phyloP scores from a whole-genome alignment of 1,140 invertebrate species.

The Drosophila eugracilis region DNA sequence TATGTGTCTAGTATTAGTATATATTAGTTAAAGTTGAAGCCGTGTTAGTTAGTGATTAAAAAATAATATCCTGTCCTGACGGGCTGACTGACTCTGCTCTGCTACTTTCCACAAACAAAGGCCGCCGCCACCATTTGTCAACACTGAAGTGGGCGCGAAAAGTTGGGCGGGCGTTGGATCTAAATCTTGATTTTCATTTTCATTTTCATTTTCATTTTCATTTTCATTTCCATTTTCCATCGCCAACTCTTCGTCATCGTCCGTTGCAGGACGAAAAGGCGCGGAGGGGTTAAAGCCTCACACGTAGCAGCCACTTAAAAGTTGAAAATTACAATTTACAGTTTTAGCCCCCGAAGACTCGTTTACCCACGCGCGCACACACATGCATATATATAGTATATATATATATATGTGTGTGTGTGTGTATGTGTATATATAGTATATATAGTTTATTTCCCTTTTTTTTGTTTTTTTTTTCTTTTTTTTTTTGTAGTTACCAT shows the following conservation, averaged over 20 bases:
- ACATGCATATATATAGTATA: constrained; percentile 20
- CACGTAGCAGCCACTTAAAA: constrained; percentile 70
- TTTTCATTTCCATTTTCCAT: too few relatives aligned
- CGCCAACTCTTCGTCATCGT: too few relatives aligned
- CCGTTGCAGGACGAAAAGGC: not conserved
- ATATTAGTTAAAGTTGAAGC: too few relatives aligned
- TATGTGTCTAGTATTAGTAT: too few relatives aligned
- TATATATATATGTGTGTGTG: too few relatives aligned
- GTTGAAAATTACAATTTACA: constrained; percentile 77
- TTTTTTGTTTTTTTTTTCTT: constrained; percentile 7
- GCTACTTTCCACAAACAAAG: constrained; percentile 10
- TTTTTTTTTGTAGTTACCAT: constrained; percentile 59
- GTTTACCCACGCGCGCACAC: constrained; percentile 13
- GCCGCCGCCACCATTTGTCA: constrained; percentile 34
- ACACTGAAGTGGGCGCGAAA: constrained; percentile 21
- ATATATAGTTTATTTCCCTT: constrained; percentile 28
- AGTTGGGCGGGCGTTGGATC: not conserved
- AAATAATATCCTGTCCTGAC: not conserved
- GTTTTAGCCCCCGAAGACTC: constrained; percentile 41
- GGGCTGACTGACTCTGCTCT: too few relatives aligned
- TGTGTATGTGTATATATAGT: too few relatives aligned
- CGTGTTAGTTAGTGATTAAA: too few relatives aligned
- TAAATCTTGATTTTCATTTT: constrained; percentile 39
- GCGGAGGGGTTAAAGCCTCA: constrained; percentile 19
- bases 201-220: constrained; percentile 28